These are phyloP conservation scores for Cephalopholis sonnerati DNA, from an alignment of 2,113 vertebrate species.

Conservation along the genomic window DNA sequence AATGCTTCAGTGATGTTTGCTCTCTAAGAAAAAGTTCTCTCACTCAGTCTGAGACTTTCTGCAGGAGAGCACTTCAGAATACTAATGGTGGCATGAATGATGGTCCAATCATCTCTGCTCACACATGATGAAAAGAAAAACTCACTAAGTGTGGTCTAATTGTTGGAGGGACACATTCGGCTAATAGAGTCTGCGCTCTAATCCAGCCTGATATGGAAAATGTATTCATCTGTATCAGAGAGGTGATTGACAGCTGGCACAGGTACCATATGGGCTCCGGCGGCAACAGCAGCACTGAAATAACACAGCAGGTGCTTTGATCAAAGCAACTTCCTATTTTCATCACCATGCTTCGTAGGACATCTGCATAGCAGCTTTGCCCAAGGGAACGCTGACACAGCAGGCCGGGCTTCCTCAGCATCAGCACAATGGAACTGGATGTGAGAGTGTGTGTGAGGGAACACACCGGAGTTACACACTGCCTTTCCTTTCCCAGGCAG, in stretches of 20 bases:
- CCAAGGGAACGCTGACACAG: slow-evolving; percentile 79
- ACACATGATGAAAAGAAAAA: slow-evolving; percentile 24
- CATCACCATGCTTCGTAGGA: slow-evolving; percentile 71
- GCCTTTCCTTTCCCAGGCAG: slow-evolving; percentile 34
- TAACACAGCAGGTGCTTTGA: slow-evolving; percentile 76
- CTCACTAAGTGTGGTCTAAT: slow-evolving; percentile 42
- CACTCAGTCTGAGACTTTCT: background rate
- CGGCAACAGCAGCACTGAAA: slow-evolving; percentile 43
- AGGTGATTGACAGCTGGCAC: slow-evolving; percentile 74
- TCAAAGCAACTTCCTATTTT: slow-evolving; percentile 76
- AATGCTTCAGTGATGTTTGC: slow-evolving; percentile 32
- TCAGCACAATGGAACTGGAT: slow-evolving; percentile 67
- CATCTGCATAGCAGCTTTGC: slow-evolving; percentile 76
- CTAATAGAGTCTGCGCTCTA: slow-evolving; percentile 47
- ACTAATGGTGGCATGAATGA: slow-evolving; percentile 24
- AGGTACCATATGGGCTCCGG: slow-evolving; percentile 64
- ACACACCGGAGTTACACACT: slow-evolving; percentile 20
- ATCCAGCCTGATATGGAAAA: slow-evolving; percentile 58
- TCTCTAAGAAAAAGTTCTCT: slow-evolving; percentile 21
- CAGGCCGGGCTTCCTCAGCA: slow-evolving; percentile 70
- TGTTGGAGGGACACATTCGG: slow-evolving; percentile 43
- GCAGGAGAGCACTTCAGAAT: slow-evolving; percentile 15
- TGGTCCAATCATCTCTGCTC: slow-evolving; percentile 34
- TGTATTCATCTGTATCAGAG: slow-evolving; percentile 55
- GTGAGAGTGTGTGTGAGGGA: slow-evolving; percentile 2